Evolutionary conservation across 2,113 vertebrate genomes (phyloP).

Genomic region (Gasterosteus aculeatus): DNA sequence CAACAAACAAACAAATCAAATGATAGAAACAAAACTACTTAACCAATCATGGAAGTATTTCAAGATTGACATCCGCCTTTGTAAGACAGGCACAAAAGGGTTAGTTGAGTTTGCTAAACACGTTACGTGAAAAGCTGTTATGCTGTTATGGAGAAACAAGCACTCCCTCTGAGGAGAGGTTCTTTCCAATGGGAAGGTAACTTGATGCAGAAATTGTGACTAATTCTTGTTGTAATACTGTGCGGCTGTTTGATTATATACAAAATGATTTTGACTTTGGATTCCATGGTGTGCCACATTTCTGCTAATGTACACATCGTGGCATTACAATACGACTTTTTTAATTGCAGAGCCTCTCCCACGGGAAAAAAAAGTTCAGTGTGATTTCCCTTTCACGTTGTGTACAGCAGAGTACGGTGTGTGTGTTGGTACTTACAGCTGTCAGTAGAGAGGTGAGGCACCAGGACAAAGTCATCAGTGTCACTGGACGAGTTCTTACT

Average conservation of each 20-base stretch:
- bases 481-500: conserved; percentile 95
- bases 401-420: neutral
- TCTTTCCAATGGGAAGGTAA: neutral
- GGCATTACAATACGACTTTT: too few relatives aligned
- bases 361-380: too few relatives aligned
- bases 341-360: too few relatives aligned
- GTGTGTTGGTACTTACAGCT: conserved; percentile 58
- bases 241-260: too few relatives aligned
- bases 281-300: too few relatives aligned
- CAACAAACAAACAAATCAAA: neutral
- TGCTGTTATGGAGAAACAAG: neutral
- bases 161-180: neutral
- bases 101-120: neutral
- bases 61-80: neutral
- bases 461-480: conserved; percentile 96
- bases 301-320: too few relatives aligned
- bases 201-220: neutral
- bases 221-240: neutral
- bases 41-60: neutral
- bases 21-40: neutral
- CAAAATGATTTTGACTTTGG: too few relatives aligned
- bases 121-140: neutral
- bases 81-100: neutral
- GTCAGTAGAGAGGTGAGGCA: conserved; percentile 92
- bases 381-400: too few relatives aligned